Evolutionary conservation across 2,888 invertebrate genomes (phyloP).

Genomic region (Eupelmus urozonus): DNA sequence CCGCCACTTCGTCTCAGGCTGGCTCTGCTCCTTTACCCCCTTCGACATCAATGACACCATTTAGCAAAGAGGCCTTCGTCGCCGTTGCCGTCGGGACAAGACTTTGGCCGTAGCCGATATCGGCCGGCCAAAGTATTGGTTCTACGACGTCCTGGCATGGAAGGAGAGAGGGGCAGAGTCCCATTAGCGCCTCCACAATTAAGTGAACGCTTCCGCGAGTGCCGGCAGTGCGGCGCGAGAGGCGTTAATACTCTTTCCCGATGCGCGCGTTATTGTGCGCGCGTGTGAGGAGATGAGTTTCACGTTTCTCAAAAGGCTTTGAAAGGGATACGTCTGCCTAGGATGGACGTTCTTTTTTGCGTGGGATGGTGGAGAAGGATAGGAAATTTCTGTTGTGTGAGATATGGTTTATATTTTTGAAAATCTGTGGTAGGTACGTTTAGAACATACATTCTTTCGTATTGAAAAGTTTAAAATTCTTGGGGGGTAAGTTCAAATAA

Average conservation of each 20-base stretch:
- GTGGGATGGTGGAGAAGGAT: not conserved
- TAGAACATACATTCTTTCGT: too few relatives aligned
- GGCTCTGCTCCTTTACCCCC: too few relatives aligned
- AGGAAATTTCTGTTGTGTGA: not conserved
- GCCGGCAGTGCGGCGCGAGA: constrained; percentile 9
- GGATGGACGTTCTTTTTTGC: not conserved
- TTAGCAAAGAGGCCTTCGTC: constrained; percentile 60
- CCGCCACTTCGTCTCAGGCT: constrained; percentile 62
- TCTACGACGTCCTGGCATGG: not conserved
- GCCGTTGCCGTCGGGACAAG: not conserved
- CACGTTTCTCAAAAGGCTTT: constrained; percentile 54
- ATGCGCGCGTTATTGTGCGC: constrained; percentile 6
- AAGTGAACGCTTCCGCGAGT: constrained; percentile 66
- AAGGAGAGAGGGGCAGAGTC: constrained; percentile 49
- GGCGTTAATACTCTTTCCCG: constrained; percentile 14
- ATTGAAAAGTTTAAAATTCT: too few relatives aligned
- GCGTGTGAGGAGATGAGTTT: constrained; percentile 27
- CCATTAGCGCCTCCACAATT: constrained; percentile 72
- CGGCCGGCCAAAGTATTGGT: constrained; percentile 39
- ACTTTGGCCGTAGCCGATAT: constrained; percentile 28
- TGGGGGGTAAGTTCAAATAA: too few relatives aligned
- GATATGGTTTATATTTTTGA: not conserved
- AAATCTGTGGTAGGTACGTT: constrained; percentile 1
- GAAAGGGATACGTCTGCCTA: constrained; percentile 46
- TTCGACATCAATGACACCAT: constrained; percentile 69